Percentiles rank a stretch among this genome's conserved stretches.
Evolutionary conservation across 2,113 vertebrate species (phyloP).

Genomic region (Scomber colias): DNA sequence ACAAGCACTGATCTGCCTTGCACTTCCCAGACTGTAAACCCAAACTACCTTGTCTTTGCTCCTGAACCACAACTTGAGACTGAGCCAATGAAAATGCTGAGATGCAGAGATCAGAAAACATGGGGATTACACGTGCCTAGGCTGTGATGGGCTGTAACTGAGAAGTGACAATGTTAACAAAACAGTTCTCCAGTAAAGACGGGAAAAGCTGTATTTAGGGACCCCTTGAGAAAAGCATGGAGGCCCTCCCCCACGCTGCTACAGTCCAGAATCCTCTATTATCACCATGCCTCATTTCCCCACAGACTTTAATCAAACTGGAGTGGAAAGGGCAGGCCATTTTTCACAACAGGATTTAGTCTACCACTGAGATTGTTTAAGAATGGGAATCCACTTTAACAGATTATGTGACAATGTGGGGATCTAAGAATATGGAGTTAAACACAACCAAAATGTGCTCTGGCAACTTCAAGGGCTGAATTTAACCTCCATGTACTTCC

Average conservation of each 20-base stretch:
- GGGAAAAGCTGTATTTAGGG: constrained; percentile 55
- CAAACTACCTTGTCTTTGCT: constrained; percentile 36
- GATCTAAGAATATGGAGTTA: background rate
- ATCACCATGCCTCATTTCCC: constrained; percentile 49
- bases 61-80: constrained; percentile 23
- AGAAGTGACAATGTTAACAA: constrained; percentile 53
- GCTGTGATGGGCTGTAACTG: constrained; percentile 41
- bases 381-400: constrained; percentile 6
- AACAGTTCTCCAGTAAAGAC: constrained; percentile 43
- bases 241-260: constrained; percentile 17
- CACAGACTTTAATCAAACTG: constrained; percentile 58
- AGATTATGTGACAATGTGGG: background rate
- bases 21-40: constrained; percentile 17
- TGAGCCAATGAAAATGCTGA: constrained; percentile 44
- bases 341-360: constrained; percentile 28
- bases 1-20: background rate
- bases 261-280: constrained; percentile 43
- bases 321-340: constrained; percentile 50
- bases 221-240: constrained; percentile 18
- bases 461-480: background rate
- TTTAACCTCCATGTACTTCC: no score
- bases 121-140: constrained; percentile 44
- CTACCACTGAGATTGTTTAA: constrained; percentile 7
- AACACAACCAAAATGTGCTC: no score
- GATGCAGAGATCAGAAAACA: constrained; percentile 40